Conservation (phyloP, 2,113 vertebrate genomes). For the Vidua chalybeata region DNA sequence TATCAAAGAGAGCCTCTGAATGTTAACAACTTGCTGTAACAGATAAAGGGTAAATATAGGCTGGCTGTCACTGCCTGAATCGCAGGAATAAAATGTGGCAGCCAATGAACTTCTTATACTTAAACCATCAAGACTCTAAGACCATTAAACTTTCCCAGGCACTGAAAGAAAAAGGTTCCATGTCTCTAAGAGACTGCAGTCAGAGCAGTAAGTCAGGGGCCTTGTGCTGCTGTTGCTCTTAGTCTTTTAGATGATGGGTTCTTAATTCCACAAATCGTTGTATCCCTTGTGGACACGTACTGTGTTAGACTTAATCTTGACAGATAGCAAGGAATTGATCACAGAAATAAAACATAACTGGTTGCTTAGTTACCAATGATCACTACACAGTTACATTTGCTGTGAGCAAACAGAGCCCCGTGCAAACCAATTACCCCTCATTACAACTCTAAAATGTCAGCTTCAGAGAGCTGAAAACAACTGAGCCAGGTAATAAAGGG, state of each 20-base stretch:
- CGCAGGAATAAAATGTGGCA: neutral
- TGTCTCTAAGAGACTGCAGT: neutral
- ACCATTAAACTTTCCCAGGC: neutral
- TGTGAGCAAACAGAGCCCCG: conserved; percentile 49
- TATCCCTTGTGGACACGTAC: neutral
- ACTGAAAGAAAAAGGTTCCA: neutral
- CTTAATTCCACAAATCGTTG: conserved; percentile 3
- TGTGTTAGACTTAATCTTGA: conserved; percentile 21
- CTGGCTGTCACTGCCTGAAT: neutral
- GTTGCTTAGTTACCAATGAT: conserved; percentile 62
- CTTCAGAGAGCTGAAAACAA: conserved; percentile 23
- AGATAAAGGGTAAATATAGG: neutral
- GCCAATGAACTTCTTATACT: neutral
- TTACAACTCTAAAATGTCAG: neutral
- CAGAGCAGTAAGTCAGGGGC: neutral
- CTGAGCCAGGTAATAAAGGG: neutral
- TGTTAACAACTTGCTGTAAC: neutral
- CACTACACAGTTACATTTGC: neutral
- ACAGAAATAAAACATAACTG: conserved; percentile 46
- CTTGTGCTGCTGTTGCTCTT: neutral
- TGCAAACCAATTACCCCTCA: conserved; percentile 46
- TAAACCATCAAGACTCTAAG: neutral
- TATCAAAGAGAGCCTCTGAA: neutral
- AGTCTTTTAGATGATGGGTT: neutral
- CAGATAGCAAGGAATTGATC: conserved; percentile 52